Evolutionary conservation across 2,113 vertebrate genomes (phyloP).

Genomic region (Malurus elegans): DNA sequence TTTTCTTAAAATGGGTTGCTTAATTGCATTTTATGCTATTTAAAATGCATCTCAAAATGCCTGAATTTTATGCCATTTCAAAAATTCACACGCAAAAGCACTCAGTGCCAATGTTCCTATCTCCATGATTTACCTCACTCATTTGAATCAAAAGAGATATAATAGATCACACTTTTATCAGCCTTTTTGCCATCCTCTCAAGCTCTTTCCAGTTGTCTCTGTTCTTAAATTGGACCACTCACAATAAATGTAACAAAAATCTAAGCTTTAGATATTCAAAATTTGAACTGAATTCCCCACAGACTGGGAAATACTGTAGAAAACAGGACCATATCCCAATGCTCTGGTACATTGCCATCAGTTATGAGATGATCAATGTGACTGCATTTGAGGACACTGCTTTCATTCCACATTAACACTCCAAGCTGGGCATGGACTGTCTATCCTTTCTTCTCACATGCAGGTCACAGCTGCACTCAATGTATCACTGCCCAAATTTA

Average conservation of each 20-base stretch:
- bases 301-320: not conserved
- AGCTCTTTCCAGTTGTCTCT: not conserved
- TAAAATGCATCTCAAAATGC: not conserved
- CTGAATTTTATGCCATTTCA: not conserved
- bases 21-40: not conserved
- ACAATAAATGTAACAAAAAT: not conserved
- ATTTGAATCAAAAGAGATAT: not conserved
- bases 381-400: not conserved
- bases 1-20: not conserved
- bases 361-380: not conserved
- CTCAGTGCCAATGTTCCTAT: not conserved
- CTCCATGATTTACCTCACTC: not conserved
- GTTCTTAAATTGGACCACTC: not conserved
- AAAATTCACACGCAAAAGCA: not conserved
- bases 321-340: not conserved
- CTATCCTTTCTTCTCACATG: not conserved
- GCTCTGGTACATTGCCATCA: not conserved
- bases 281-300: not conserved
- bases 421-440: not conserved
- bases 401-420: not conserved
- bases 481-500: not conserved
- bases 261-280: not conserved
- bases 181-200: not conserved
- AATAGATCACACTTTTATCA: not conserved
- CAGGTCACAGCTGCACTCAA: not conserved